These are phyloP conservation scores for Phorcus lineatus DNA, from an alignment of 2,888 invertebrate genomes.

Conservation along the genomic window DNA sequence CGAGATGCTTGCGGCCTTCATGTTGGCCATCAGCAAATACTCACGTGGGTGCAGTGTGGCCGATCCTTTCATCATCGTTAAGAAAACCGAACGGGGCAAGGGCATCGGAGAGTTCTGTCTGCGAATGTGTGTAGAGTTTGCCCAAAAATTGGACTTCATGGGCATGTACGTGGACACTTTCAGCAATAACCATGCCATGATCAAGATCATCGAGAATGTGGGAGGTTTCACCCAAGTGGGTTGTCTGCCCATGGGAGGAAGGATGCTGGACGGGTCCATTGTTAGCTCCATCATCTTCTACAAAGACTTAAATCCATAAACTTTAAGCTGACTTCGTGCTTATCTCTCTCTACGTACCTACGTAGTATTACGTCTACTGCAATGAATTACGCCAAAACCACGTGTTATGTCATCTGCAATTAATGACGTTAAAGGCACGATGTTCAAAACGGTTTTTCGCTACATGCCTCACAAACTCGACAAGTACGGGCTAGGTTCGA, in stretches of 20 bases:
- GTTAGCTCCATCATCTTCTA: constrained; percentile 41
- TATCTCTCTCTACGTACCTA: not conserved
- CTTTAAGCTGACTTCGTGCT: not conserved
- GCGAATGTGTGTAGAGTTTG: constrained; percentile 41
- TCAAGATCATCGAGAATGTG: constrained; percentile 41
- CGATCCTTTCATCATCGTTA: constrained; percentile 53
- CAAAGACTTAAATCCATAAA: constrained; percentile 32
- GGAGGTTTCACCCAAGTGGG: constrained; percentile 44
- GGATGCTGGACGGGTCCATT: constrained; percentile 38
- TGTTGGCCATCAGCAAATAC: constrained; percentile 47
- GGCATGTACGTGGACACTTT: constrained; percentile 52
- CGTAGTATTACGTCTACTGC: not conserved
- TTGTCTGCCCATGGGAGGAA: constrained; percentile 43
- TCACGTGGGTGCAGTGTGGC: constrained; percentile 45
- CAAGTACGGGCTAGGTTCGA: no score
- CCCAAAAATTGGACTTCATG: constrained; percentile 44
- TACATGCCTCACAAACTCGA: no score
- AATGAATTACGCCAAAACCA: no score
- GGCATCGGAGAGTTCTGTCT: constrained; percentile 52
- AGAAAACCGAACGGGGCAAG: constrained; percentile 41
- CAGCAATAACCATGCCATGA: constrained; percentile 45
- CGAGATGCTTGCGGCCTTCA: constrained; percentile 48
- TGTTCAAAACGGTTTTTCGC: no score
- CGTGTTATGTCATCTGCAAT: not conserved
- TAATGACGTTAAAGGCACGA: no score